These are phyloP conservation scores for Entomobrya multifasciata DNA, from an alignment of 2,888 invertebrate species.

Conservation along the genomic window DNA sequence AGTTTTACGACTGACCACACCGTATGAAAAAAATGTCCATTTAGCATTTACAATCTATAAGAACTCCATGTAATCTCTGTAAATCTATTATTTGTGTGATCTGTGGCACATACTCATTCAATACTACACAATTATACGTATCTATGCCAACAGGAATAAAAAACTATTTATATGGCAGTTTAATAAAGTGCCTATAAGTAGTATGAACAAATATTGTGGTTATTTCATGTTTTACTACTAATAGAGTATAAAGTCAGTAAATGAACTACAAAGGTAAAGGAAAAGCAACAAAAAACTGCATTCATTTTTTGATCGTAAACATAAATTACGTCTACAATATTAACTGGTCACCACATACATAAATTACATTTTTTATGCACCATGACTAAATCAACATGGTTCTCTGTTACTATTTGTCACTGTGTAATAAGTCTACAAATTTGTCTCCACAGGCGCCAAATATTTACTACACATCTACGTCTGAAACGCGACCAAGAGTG, in stretches of 20 bases:
- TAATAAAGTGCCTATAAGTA: slow-evolving; percentile 32
- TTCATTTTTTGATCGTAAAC: slow-evolving; percentile 55
- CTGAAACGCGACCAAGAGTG: too few relatives aligned
- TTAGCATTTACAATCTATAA: not conserved
- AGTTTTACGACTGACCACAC: slow-evolving; percentile 46
- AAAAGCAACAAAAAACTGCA: slow-evolving; percentile 14
- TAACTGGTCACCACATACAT: slow-evolving; percentile 64
- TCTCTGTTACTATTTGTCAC: not conserved
- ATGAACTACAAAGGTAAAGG: not conserved
- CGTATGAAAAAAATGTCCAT: not conserved
- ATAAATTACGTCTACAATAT: slow-evolving; percentile 66
- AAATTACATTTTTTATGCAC: slow-evolving; percentile 61
- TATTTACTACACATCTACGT: too few relatives aligned
- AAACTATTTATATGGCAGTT: slow-evolving; percentile 34
- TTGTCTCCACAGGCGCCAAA: not conserved
- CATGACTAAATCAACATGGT: not conserved
- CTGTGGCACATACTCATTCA: slow-evolving; percentile 42
- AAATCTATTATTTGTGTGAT: not conserved
- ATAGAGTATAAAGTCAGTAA: slow-evolving; percentile 15
- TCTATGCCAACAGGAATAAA: slow-evolving; percentile 37
- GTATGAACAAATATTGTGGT: slow-evolving; percentile 21
- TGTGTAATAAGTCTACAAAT: slow-evolving; percentile 6
- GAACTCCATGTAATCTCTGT: not conserved
- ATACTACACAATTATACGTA: slow-evolving; percentile 1
- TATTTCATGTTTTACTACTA: slow-evolving; percentile 20